phyloP scores from a whole-genome alignment of 2,888 invertebrate genomes.

The Cotesia congregata region DNA sequence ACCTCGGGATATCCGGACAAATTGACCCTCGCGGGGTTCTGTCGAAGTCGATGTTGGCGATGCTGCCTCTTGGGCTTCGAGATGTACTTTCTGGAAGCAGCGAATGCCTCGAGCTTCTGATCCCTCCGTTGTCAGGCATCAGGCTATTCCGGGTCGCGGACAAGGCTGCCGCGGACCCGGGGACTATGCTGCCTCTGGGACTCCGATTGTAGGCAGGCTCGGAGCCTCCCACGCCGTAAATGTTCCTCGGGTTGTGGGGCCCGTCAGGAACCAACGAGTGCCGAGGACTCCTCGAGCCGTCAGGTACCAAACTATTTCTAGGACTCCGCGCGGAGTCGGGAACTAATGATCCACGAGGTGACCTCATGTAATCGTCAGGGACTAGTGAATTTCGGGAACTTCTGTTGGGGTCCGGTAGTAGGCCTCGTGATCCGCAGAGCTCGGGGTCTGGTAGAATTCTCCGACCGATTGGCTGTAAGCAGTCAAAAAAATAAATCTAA shows the following conservation, averaged over 20 bases:
- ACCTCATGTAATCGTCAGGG: constrained; percentile 73
- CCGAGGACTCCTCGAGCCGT: constrained; percentile 74
- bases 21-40: constrained; percentile 76
- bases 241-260: constrained; percentile 75
- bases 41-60: constrained; percentile 73
- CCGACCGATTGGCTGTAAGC: constrained; percentile 60
- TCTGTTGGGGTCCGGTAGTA: constrained; percentile 72
- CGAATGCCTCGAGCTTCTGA: constrained; percentile 73
- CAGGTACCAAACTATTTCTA: constrained; percentile 74
- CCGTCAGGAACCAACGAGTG: constrained; percentile 76
- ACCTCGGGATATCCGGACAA: constrained; percentile 74
- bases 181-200: constrained; percentile 75
- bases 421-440: constrained; percentile 74
- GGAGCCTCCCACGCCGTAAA: constrained; percentile 72
- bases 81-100: constrained; percentile 72
- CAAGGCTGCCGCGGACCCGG: constrained; percentile 61
- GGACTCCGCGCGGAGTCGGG: constrained; percentile 75
- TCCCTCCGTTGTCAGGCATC: constrained; percentile 61
- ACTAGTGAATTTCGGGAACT: constrained; percentile 77
- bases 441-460: constrained; percentile 76
- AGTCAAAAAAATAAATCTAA: neutral
- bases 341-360: constrained; percentile 76
- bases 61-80: constrained; percentile 74
- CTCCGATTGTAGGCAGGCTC: constrained; percentile 67
- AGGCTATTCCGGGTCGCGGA: constrained; percentile 55